Percentiles rank a stretch among this genome's conserved stretches.
Evolutionary conservation across 2,888 invertebrate species (phyloP).

Genomic region (Hydropsyche betteni): DNA sequence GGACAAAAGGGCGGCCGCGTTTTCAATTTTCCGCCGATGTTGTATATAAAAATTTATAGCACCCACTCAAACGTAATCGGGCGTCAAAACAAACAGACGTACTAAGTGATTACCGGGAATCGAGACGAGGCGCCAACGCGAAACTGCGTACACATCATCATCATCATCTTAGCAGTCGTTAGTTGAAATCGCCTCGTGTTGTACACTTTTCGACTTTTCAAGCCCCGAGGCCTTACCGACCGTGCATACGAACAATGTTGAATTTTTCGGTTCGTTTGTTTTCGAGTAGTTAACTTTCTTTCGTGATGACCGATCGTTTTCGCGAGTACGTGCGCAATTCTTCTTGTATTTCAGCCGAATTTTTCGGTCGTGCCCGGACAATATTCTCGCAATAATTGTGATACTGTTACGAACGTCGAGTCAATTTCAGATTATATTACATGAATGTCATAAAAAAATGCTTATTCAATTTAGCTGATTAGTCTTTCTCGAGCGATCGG

Average conservation of each 20-base stretch:
- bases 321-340: neutral
- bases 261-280: neutral
- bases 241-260: neutral
- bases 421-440: too few relatives aligned
- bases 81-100: neutral
- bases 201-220: neutral
- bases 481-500: too few relatives aligned
- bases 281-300: conserved; percentile 12
- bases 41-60: neutral
- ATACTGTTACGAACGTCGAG: too few relatives aligned
- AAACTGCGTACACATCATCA: conserved; percentile 7
- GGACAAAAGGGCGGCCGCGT: conserved; percentile 22
- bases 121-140: neutral
- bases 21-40: conserved; percentile 1
- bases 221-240: neutral
- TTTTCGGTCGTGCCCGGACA: neutral
- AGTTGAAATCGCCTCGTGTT: neutral
- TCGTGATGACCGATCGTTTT: conserved; percentile 1
- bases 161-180: conserved; percentile 8
- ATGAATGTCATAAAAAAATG: too few relatives aligned
- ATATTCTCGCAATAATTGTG: too few relatives aligned
- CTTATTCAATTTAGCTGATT: too few relatives aligned
- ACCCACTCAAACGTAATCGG: neutral
- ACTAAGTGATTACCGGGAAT: conserved; percentile 12
- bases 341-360: neutral